A percentile compares a stretch with the other conserved stretches of the same genome.
phyloP scores from a whole-genome alignment of 2,113 vertebrate species.

The Cathartes aura region DNA sequence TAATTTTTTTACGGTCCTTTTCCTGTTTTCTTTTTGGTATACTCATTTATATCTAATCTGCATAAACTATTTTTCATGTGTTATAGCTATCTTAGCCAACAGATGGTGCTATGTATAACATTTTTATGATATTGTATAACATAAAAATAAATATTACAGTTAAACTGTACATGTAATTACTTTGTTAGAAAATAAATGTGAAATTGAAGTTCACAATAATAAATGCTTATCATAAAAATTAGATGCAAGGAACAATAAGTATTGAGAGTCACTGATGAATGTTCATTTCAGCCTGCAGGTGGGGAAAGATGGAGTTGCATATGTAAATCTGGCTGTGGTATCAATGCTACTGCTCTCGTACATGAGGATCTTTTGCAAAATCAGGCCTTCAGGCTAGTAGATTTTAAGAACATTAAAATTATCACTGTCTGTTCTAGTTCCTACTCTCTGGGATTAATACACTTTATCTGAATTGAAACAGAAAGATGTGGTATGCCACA shows the following conservation, averaged over 20 bases:
- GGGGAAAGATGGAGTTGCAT: background rate
- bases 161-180: constrained; percentile 66
- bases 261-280: constrained; percentile 34
- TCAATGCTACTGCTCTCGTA: background rate
- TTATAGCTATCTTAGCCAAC: constrained; percentile 72
- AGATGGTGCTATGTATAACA: constrained; percentile 75
- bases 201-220: constrained; percentile 59
- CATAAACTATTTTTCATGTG: constrained; percentile 68
- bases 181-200: constrained; percentile 32
- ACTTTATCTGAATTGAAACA: background rate
- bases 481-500: background rate
- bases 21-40: constrained; percentile 2
- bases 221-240: constrained; percentile 42
- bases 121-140: constrained; percentile 69
- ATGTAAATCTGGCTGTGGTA: background rate
- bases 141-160: constrained; percentile 60
- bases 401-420: background rate
- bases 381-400: background rate
- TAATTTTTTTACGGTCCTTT: background rate
- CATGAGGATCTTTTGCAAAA: background rate
- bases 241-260: constrained; percentile 4
- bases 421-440: background rate
- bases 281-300: constrained; percentile 35
- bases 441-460: background rate
- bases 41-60: constrained; percentile 23